A percentile compares a stretch with the other conserved stretches of the same genome.
phyloP scores from a whole-genome alignment of 1,140 invertebrate species.

The Cecropterus lyciades region DNA sequence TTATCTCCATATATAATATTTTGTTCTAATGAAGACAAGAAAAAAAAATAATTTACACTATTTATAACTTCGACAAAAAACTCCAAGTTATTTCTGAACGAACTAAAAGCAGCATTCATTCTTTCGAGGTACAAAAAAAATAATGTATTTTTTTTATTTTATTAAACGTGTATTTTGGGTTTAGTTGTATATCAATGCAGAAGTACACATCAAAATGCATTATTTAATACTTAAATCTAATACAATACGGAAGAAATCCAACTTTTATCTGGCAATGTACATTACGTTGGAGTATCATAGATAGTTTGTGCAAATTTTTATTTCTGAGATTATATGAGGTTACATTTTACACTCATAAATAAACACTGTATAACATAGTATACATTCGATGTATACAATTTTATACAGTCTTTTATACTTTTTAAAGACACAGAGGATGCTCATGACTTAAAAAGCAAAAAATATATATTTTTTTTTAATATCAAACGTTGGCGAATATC shows the following conservation, averaged over 20 bases:
- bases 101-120: too few relatives aligned
- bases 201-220: conserved; percentile 60
- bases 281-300: conserved; percentile 39
- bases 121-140: too few relatives aligned
- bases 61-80: too few relatives aligned
- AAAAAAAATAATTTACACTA: too few relatives aligned
- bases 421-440: conserved; percentile 6
- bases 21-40: too few relatives aligned
- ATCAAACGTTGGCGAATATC: too few relatives aligned
- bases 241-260: conserved; percentile 49
- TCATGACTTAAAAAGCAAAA: not conserved
- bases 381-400: not conserved
- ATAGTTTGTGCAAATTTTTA: conserved; percentile 47
- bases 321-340: not conserved
- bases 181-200: conserved; percentile 12
- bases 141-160: too few relatives aligned
- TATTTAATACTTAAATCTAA: conserved; percentile 58
- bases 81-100: too few relatives aligned
- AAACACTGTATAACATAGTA: not conserved
- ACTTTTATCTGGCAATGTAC: conserved; percentile 51
- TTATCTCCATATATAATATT: too few relatives aligned
- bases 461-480: not conserved
- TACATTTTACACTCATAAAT: not conserved
- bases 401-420: not conserved
- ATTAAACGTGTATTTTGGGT: conserved; percentile 8